Conservation (phyloP, 1,140 invertebrate genomes). For the Phocides pigmalion region DNA sequence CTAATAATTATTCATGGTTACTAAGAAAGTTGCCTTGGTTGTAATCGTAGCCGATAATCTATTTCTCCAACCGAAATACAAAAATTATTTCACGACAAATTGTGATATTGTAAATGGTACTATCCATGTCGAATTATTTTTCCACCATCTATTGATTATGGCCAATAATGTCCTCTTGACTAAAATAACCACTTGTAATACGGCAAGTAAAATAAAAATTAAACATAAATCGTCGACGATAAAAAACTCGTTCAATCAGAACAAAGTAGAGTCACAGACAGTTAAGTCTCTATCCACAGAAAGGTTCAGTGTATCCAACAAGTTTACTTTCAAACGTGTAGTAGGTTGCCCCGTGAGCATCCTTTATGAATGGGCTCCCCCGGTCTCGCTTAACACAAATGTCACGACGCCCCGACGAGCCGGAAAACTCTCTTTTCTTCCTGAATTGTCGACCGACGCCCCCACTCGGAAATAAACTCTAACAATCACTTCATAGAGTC, state of each 20-base stretch:
- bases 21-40: too few relatives aligned
- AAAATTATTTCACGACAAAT: too few relatives aligned
- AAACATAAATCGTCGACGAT: conserved; percentile 1
- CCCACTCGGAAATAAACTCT: conserved; percentile 51
- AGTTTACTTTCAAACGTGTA: conserved; percentile 66
- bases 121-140: too few relatives aligned
- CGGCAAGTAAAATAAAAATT: too few relatives aligned
- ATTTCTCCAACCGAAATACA: too few relatives aligned
- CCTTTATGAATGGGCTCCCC: conserved; percentile 78
- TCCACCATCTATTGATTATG: too few relatives aligned
- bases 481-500: conserved; percentile 44
- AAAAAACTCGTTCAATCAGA: background rate
- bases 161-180: too few relatives aligned
- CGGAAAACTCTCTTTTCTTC: conserved; percentile 83
- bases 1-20: too few relatives aligned
- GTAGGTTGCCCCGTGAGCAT: conserved; percentile 55
- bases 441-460: conserved; percentile 59
- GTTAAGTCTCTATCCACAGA: conserved; percentile 14
- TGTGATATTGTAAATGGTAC: too few relatives aligned
- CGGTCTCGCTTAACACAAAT: conserved; percentile 79
- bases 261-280: background rate
- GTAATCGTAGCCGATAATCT: too few relatives aligned
- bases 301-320: conserved; percentile 54
- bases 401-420: conserved; percentile 77
- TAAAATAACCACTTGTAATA: too few relatives aligned